These are phyloP conservation scores for Stylophora pistillata DNA, from an alignment of 64 coral and sea anemone genomes.

Conservation along the genomic window DNA sequence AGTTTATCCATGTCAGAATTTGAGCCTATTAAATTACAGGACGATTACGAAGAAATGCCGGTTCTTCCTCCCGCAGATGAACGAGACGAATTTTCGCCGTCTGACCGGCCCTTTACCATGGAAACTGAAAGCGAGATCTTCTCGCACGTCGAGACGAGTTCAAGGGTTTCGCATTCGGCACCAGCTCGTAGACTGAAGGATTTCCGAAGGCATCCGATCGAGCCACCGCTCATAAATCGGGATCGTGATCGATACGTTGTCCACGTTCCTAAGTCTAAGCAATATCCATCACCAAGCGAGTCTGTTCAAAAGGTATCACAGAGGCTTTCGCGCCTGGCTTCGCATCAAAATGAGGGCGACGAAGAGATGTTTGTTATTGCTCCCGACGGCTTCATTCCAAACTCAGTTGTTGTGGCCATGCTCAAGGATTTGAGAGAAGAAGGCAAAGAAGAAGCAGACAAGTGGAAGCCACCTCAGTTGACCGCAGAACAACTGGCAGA, in stretches of 20 bases:
- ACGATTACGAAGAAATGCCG: not conserved
- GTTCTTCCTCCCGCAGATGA: not conserved
- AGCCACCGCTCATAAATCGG: slow-evolving; percentile 63
- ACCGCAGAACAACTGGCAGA: slow-evolving; percentile 81
- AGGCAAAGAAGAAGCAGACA: slow-evolving; percentile 19
- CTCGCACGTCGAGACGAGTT: not conserved
- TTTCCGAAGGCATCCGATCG: slow-evolving; percentile 49
- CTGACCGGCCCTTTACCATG: slow-evolving; percentile 13
- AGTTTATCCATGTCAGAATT: slow-evolving; percentile 66
- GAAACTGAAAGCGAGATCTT: slow-evolving; percentile 29
- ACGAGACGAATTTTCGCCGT: slow-evolving; percentile 8
- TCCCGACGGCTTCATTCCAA: slow-evolving; percentile 94
- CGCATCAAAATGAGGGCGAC: slow-evolving; percentile 24
- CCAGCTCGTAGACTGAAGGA: slow-evolving; percentile 32
- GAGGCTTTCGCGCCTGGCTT: slow-evolving; percentile 56
- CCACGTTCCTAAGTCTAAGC: slow-evolving; percentile 71
- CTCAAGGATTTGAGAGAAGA: slow-evolving; percentile 73
- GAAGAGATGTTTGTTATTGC: slow-evolving; percentile 81
- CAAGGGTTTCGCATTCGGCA: slow-evolving; percentile 50
- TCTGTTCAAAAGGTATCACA: slow-evolving; percentile 68
- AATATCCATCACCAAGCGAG: slow-evolving; percentile 75
- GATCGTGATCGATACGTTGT: slow-evolving; percentile 49
- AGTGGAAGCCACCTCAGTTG: slow-evolving; percentile 78
- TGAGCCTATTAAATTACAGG: slow-evolving; percentile 41
- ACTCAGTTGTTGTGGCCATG: slow-evolving; percentile 93